These are phyloP conservation scores for Orchestia grillus DNA, from an alignment of 1,140 invertebrate genomes.

Conservation along the genomic window DNA sequence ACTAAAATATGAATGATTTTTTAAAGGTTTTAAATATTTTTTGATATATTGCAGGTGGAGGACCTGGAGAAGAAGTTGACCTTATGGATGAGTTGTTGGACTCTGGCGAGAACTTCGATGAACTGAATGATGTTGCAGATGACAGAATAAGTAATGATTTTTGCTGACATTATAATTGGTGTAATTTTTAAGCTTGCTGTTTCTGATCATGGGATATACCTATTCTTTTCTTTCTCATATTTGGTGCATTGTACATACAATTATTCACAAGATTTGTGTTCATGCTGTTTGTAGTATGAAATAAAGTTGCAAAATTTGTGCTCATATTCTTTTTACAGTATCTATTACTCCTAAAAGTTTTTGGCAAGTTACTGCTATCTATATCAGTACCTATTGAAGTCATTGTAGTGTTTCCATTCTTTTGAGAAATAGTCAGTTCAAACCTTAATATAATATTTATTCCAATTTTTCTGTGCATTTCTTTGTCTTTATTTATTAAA, in stretches of 20 bases:
- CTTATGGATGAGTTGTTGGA: constrained; percentile 66
- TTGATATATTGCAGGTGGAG: not conserved
- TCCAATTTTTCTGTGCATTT: not conserved
- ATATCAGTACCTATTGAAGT: too few species aligned
- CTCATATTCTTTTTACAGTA: not conserved
- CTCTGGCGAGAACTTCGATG: constrained; percentile 67
- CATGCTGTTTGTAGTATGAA: not conserved
- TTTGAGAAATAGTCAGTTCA: too few species aligned
- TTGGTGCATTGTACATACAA: not conserved
- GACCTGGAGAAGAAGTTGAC: constrained; percentile 63
- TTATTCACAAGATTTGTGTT: not conserved
- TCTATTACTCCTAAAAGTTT: too few species aligned
- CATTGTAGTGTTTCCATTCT: too few species aligned
- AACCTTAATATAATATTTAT: not conserved
- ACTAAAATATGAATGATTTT: not conserved
- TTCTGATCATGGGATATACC: not conserved
- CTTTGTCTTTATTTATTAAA: not conserved
- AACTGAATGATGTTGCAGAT: constrained; percentile 67
- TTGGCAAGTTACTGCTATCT: too few species aligned
- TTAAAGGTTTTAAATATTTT: not conserved
- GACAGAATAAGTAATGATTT: constrained; percentile 62
- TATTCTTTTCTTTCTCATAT: too few species aligned
- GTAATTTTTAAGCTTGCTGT: not conserved
- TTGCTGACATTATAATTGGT: not conserved
- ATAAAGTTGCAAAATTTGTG: not conserved